Evolutionary conservation across 2,113 vertebrate genomes (phyloP), one percentile per base, ranked within the genome.

Genomic region (Dryoscopus gambensis): DNA sequence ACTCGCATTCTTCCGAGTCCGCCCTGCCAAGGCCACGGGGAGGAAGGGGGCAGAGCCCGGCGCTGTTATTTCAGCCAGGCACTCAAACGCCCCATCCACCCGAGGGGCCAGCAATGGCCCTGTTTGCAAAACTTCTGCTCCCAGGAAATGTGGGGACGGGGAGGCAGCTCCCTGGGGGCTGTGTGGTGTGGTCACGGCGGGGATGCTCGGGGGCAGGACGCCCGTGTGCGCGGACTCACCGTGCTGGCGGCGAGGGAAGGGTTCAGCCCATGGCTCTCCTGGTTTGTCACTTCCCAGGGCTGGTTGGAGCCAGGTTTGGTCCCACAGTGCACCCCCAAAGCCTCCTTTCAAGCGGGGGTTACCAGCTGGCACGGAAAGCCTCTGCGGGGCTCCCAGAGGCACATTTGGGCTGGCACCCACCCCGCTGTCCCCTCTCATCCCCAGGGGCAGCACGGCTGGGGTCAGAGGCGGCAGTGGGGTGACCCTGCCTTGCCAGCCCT

Each of bases 1-100:
- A 81, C 87, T 84, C 27, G 44, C 97, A 97, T 95, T 96, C 97
- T 97, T 96, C 97, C 95, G 75, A 91, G 53, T 13, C 94, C 74
- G 44, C 83, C 73, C 84, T 75, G 81, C 97, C 98, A 95, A 91
- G 83, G 95, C 47, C 47, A 78, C 52, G 85, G 70, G 47, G 80
- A 84, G 91, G 68, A 78, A 83, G 77, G 78, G 80, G 91, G 83
- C 65, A 87, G 93, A 82, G 83, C 89, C 75, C 6, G 2, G 20
- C 1, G 3, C 76, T 69, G 39, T 21, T 46, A 13, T 56, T 90
- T 13, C 28, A 81, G 60, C 69, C 19, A 49, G 87, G 87, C 27
- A 86, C 11, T 77, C 8, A 1, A 64, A 68, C 5, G 1, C 27
- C 70, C 68, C 3, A 4, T 35, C 70, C 50, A 27, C 33, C 71